These are phyloP conservation scores for Chalcis sispes DNA, from an alignment of 2,888 invertebrate species.

Conservation along the genomic window DNA sequence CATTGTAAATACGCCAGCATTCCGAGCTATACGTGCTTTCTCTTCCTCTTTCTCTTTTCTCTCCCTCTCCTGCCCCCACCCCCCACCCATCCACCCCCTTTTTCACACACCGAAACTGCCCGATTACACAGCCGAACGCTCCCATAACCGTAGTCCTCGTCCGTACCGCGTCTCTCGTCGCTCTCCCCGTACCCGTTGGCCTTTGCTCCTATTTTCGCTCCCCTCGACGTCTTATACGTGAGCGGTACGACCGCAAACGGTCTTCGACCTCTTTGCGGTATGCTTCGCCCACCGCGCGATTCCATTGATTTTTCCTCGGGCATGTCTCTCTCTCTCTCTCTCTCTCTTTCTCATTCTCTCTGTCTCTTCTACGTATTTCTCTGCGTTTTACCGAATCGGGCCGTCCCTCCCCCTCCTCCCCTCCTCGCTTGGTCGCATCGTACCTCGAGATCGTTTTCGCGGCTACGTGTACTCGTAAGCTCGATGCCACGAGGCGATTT, in stretches of 20 bases:
- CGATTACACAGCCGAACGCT: slow-evolving; percentile 60
- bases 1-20: slow-evolving; percentile 64
- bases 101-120: slow-evolving; percentile 57
- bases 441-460: too few relatives aligned
- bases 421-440: too few relatives aligned
- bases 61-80: background rate
- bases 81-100: background rate
- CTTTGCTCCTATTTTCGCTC: too few relatives aligned
- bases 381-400: too few relatives aligned
- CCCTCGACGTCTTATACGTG: too few relatives aligned
- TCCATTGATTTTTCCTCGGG: slow-evolving; percentile 38
- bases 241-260: slow-evolving; percentile 8
- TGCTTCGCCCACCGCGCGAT: too few relatives aligned
- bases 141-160: slow-evolving; percentile 7
- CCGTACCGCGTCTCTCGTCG: slow-evolving; percentile 10
- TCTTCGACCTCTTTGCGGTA: slow-evolving; percentile 14
- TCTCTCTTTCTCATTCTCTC: too few relatives aligned
- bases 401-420: too few relatives aligned
- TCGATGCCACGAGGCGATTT: background rate
- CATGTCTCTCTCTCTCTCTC: too few relatives aligned
- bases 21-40: slow-evolving; percentile 54
- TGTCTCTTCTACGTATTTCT: too few relatives aligned
- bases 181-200: too few relatives aligned
- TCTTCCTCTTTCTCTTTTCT: too few relatives aligned
- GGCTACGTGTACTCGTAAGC: background rate